A percentile compares a stretch with the other conserved stretches of the same genome.
phyloP scores from a whole-genome alignment of 2,113 vertebrate genomes.

The Sturnira hondurensis region DNA sequence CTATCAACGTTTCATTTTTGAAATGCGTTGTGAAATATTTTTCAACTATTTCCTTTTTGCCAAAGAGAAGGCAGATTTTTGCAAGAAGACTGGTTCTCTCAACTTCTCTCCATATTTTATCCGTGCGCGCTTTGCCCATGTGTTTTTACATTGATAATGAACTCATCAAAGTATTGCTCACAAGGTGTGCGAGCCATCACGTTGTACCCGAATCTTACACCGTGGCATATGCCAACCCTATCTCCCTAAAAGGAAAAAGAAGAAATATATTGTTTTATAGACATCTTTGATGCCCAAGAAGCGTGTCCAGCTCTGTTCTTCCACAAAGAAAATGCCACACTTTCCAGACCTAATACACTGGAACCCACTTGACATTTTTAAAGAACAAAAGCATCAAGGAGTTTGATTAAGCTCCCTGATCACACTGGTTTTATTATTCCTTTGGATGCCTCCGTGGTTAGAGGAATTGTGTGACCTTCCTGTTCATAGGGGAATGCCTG shows the following conservation, averaged over 20 bases:
- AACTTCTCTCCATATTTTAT: not conserved
- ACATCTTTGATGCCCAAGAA: not conserved
- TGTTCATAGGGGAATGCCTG: not conserved
- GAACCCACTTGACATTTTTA: not conserved
- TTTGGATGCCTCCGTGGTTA: not conserved
- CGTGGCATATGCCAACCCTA: accelerated
- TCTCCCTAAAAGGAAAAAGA: not conserved
- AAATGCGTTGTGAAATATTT: too few species aligned
- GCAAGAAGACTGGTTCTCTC: not conserved
- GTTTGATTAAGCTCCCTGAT: too few species aligned
- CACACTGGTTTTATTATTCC: too few species aligned
- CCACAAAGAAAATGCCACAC: not conserved
- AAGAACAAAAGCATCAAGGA: not conserved
- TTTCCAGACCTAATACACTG: not conserved
- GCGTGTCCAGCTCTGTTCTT: not conserved
- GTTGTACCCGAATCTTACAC: not conserved
- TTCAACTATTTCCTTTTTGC: not conserved
- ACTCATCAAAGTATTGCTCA: not conserved
- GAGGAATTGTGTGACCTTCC: not conserved
- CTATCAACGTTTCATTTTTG: too few species aligned
- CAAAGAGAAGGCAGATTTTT: not conserved
- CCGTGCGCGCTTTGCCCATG: not conserved
- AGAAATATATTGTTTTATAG: not conserved
- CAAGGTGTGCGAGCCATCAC: too few species aligned
- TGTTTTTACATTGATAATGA: not conserved